Conservation (phyloP, 2,113 vertebrate genomes). For the Peromyscus maniculatus region DNA sequence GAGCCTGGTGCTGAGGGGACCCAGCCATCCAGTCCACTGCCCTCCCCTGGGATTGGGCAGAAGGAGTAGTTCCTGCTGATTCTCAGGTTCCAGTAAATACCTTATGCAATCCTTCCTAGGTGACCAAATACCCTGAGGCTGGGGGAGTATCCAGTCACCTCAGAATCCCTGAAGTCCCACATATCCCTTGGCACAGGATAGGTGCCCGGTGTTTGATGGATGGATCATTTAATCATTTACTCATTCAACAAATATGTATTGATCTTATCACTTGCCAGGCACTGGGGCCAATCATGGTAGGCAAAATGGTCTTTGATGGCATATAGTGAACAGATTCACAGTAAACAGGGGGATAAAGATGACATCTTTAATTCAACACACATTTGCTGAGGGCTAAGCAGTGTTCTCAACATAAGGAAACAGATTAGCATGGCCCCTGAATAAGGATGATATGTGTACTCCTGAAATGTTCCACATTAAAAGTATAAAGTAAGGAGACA, state of each 20-base stretch:
- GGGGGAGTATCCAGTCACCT: neutral
- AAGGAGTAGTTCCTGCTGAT: neutral
- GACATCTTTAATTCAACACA: neutral
- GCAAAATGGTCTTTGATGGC: neutral
- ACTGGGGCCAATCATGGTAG: neutral
- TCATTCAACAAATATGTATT: neutral
- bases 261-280: neutral
- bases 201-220: neutral
- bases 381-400: neutral
- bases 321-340: neutral
- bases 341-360: neutral
- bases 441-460: neutral
- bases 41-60: neutral
- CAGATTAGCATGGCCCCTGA: neutral
- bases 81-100: slow-evolving; percentile 43
- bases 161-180: neutral
- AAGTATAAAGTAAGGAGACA: neutral
- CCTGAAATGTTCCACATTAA: neutral
- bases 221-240: neutral
- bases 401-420: neutral
- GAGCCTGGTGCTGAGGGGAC: neutral
- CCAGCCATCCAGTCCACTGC: neutral
- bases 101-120: slow-evolving; percentile 1
- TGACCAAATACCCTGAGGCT: neutral
- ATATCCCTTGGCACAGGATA: neutral